phyloP scores from a whole-genome alignment of 2,113 vertebrate species.

The Bubo bubo region DNA sequence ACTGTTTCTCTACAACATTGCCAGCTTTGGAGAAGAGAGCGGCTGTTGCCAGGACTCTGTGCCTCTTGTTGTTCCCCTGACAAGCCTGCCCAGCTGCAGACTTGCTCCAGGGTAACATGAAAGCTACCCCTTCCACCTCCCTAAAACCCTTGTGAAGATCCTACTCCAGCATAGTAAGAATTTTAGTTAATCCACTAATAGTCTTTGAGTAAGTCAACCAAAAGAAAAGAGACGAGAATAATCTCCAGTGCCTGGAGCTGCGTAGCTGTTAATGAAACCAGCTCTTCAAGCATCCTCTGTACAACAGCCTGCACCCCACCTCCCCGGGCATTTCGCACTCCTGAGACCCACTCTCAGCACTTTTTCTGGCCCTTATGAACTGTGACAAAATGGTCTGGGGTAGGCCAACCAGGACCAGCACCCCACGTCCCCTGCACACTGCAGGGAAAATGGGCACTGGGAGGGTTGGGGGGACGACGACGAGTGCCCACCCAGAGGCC shows the following conservation, averaged over 20 bases:
- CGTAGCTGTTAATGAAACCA: neutral
- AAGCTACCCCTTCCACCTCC: neutral
- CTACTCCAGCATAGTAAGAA: neutral
- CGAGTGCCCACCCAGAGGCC: neutral
- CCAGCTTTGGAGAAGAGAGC: neutral
- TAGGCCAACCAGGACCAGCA: neutral
- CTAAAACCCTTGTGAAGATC: neutral
- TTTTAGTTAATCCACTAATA: constrained; percentile 38
- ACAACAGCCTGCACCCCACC: neutral
- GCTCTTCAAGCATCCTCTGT: neutral
- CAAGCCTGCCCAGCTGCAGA: neutral
- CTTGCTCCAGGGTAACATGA: neutral
- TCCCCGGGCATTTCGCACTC: accelerated
- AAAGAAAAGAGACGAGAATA: neutral
- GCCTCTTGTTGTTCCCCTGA: neutral
- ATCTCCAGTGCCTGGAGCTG: neutral
- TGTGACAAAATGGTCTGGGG: neutral
- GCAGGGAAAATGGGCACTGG: neutral
- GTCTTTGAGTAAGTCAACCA: neutral
- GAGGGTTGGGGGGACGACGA: neutral
- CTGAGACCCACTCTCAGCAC: neutral
- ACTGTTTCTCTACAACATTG: neutral
- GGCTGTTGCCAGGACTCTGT: neutral
- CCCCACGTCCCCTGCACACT: accelerated
- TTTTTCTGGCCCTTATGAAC: neutral